Evolutionary conservation across 2,113 vertebrate species (phyloP), one percentile per base, ranked within the genome.

Genomic region (Zosterops lateralis): DNA sequence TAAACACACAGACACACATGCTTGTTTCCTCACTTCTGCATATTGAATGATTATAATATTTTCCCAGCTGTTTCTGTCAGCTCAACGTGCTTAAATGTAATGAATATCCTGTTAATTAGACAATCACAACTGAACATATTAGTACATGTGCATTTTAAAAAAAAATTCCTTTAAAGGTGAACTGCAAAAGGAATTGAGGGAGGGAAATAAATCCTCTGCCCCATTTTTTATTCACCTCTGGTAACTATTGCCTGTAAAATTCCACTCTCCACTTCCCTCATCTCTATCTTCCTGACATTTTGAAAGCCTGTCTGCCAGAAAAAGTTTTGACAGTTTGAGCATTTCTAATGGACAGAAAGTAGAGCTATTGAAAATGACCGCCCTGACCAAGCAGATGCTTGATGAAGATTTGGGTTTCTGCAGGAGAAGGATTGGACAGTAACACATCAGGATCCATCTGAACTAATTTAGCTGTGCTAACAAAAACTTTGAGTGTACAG

Each of bases 51-150:
- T 48, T 85, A 20, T 3, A 54, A 29, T 79, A 85, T 85, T 96
- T 96, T 87, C 9, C 51, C 91, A 95, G 89, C 81, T 95, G 67
- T 85, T 91, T 90, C 87, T 87, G 74, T 91, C 75, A 90, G 38
- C 51, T 67, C 78, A 87, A 21, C 2, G 3, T 76, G 65, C 56
- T 76, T 53, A 58, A 75, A 72, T 38, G n/a, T 34, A 81, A 82
- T n/a, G 26, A 92, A 82, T 70, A 78, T 91, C 70, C 67, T 36
- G 48, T 36, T 93, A 83, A 78, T 94, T 68, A 80, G 86, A 90
- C 29, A 93, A 89, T 84, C 57, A n/a, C 20, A 87, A 71, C 17
- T 36, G 40, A 89, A 75, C 50, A 79, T 44, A 71, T 56, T 62
- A 77, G 45, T 80, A 44, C 19, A 34, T 10, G 44, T 29, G n/a